Evolutionary conservation across 1,140 invertebrate genomes (phyloP).

Genomic region (Drosophila sturtevanti): DNA sequence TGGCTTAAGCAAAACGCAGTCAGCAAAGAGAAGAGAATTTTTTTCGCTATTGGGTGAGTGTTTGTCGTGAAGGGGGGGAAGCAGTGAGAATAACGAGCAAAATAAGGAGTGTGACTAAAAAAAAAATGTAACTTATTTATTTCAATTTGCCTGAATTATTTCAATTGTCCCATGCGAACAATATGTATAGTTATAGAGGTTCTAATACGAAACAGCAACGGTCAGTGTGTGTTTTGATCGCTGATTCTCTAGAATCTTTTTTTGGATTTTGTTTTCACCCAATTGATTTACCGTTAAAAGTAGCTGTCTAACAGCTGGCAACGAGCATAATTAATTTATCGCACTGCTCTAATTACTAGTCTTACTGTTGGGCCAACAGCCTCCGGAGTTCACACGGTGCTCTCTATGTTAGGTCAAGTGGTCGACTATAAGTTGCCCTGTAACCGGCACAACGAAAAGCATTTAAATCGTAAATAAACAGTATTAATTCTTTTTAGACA

Average conservation of each 20-base stretch:
- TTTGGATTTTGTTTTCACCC: neutral
- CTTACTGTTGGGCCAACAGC: too few species aligned
- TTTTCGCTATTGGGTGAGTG: constrained; percentile 1
- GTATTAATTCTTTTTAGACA: too few species aligned
- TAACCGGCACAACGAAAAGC: too few species aligned
- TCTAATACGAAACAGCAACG: too few species aligned
- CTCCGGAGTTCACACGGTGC: neutral
- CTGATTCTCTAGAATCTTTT: neutral
- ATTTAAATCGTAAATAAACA: too few species aligned
- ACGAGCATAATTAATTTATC: constrained; percentile 1
- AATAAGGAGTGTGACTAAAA: constrained; percentile 7
- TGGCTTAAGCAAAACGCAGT: constrained; percentile 8
- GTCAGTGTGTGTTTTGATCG: neutral
- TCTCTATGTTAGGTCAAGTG: neutral
- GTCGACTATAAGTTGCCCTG: neutral
- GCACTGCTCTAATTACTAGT: neutral
- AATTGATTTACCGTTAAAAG: constrained; percentile 2
- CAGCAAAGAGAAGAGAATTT: neutral
- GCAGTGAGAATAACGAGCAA: constrained; percentile 8
- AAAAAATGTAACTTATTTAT: constrained; percentile 41
- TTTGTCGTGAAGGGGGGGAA: neutral
- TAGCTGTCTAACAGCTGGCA: neutral
- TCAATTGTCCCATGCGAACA: constrained; percentile 2
- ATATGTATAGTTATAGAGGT: too few species aligned
- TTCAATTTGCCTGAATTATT: constrained; percentile 36